Base-by-base conservation (phyloP, 2,888 invertebrate genomes). In the Pyrrhia umbra region DNA sequence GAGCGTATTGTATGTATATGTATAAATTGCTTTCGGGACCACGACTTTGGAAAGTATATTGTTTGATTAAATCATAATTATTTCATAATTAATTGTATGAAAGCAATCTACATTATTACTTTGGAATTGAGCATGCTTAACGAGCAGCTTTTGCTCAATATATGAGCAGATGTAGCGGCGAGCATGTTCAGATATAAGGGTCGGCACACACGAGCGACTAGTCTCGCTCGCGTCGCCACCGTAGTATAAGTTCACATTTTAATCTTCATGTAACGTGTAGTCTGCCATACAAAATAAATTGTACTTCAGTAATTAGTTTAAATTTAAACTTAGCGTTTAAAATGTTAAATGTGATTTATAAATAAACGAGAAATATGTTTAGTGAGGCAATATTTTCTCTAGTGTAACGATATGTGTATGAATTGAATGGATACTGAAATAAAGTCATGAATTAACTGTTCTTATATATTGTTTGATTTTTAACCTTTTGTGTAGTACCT, bases 281-380 rank as follows among this genome's bases (percentile, higher is more conserved):
- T 85, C 84, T 85, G 92, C 91, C 89, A 90, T 91, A 75, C 37
- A 87, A 81, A 79, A 49, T 66, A 67, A 77, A 69, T 77, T 81
- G 81, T 85, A 87, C 84, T 87, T 89, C 88, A 83, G 80, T 83
- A 80, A 80, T 86, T 51, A 84, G 82, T 81, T 79, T 81, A 77
- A 74, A 74, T 69, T 63, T 61, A 75, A 88, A 85, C 69, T 78
- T 89, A 89, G 89, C 79, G 84, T 86, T 85, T 84, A 85, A 89
- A 88, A 85, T 88, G 82, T 88, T 91, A 83, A 90, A 92, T 93
- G 94, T 94, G 93, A 93, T 93, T 88, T 92, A 90, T 88, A 84
- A 69, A 66, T 79, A 86, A 85, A 82, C 75, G 79, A 88, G 61
- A 86, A 85, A 81, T 90, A 85, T 89, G 58, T 85, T 81, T 89